Conservation (phyloP, 2,888 invertebrate genomes). For the Bedellia somnulentella region DNA sequence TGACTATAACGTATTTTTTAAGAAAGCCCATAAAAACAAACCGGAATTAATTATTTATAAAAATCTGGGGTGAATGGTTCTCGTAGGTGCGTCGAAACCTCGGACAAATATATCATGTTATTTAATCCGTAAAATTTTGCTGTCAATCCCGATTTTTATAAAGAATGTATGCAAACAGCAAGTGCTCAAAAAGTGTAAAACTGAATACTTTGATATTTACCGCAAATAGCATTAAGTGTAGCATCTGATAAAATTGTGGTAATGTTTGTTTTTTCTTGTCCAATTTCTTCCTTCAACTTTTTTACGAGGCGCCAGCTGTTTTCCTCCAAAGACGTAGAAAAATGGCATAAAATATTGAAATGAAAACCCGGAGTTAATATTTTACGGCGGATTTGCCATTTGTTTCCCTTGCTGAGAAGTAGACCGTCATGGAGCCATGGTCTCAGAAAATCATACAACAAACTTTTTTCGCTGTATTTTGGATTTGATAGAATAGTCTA, state of each 20-base stretch:
- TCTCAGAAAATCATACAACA: conserved; percentile 23
- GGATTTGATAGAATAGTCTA: conserved; percentile 35
- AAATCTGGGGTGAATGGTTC: no score
- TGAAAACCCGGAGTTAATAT: conserved; percentile 67
- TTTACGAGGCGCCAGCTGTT: conserved; percentile 30
- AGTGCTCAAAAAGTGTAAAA: no score
- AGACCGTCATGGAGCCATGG: conserved; percentile 38
- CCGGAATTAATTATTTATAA: no score
- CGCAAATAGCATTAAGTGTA: conserved; percentile 67
- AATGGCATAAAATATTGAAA: conserved; percentile 59
- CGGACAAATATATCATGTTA: no score
- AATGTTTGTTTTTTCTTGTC: conserved; percentile 28
- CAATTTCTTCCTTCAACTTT: conserved; percentile 16
- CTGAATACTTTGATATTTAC: no score
- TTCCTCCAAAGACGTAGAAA: conserved; percentile 30
- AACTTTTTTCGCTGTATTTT: conserved; percentile 34
- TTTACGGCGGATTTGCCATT: conserved; percentile 64
- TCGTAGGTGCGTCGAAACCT: no score
- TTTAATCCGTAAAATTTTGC: no score
- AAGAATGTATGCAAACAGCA: no score
- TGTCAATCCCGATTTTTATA: no score
- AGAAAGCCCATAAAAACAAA: no score
- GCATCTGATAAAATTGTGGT: conserved; percentile 58
- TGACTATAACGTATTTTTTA: no score
- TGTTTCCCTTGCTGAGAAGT: conserved; percentile 33